Evolutionary conservation across 2,888 invertebrate genomes (phyloP), one percentile per base, ranked within the genome.

Genomic region (Apocheima hispidaria): DNA sequence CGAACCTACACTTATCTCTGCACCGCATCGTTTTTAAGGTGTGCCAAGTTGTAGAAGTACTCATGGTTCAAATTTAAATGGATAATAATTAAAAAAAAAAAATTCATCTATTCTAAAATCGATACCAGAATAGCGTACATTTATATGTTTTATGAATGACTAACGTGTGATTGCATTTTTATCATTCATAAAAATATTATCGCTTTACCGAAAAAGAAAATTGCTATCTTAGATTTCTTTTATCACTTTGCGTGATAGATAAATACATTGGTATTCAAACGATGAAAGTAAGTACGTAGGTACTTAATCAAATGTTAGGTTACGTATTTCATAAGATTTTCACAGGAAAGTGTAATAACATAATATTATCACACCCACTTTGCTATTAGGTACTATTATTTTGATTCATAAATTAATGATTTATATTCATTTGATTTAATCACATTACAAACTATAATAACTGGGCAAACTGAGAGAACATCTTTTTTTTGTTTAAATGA

Each of bases 171-270:
- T 36, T 16, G 16, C 16, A 14, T 36, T 2, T 41, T 5, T 23
- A 26, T 51, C 28, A 40, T 51, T 51, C 38, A 51, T 50, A 14
- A 38, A 26, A 18, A 20, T 20, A 20, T n/a, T 43, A 40, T 40
- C 40, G 10, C 6, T 43, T 41, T 23, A 26, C 43, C 23, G 23
- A 14, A 23, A 23, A 23, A 43, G 23, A 23, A 20, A 43, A 23
- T 43, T 7, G 23, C 6, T 23, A 21, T 6, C 23, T 43, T 23
- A 43, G 6, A 43, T 43, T 43, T 43, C 2, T 20, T 23, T 43
- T 43, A 43, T 43, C 23, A 14, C 12, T 6, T 7, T 23, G 23
- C 7, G 23, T 43, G 43, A 7, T 2, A 12, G 23, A 43, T 23
- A 26, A 41, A 21, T 41, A 21, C n/a, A 23, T 2, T 6, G 23